phyloP scores from a whole-genome alignment of 2,888 invertebrate species.

The Parnassius smintheus region DNA sequence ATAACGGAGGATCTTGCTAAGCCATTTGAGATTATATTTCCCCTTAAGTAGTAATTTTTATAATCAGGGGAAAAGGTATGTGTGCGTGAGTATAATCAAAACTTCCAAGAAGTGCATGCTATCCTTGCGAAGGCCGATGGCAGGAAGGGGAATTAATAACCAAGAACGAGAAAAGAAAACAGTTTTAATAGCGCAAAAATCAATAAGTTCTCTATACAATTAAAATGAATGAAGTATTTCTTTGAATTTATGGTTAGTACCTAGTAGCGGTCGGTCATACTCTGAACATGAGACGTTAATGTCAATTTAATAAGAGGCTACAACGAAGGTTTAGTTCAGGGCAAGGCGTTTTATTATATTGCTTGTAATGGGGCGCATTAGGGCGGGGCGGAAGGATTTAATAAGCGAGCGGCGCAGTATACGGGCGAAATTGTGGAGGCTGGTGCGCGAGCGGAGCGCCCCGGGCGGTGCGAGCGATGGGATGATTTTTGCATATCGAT shows the following conservation, averaged over 20 bases:
- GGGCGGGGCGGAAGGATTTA: slow-evolving; percentile 76
- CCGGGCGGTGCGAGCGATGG: slow-evolving; percentile 49
- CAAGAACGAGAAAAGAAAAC: no score
- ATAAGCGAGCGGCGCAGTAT: slow-evolving; percentile 66
- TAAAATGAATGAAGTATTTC: background rate
- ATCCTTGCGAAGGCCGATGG: no score
- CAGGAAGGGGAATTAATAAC: no score
- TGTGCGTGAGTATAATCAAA: no score
- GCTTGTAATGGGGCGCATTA: slow-evolving; percentile 74
- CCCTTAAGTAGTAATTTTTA: no score
- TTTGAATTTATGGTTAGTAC: background rate
- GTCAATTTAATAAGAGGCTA: slow-evolving; percentile 52
- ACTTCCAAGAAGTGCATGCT: no score
- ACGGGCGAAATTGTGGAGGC: slow-evolving; percentile 59
- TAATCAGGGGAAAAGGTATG: no score
- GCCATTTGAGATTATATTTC: no score
- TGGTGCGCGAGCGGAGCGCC: slow-evolving; percentile 59
- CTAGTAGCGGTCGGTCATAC: background rate
- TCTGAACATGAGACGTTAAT: slow-evolving; percentile 42
- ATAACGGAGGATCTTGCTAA: no score
- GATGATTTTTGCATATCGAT: slow-evolving; percentile 15
- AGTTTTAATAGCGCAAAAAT: no score
- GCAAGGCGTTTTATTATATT: slow-evolving; percentile 67
- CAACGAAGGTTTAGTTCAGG: slow-evolving; percentile 32
- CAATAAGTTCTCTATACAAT: background rate